A percentile compares a stretch with the other conserved stretches of the same genome.
Conservation (phyloP, 2,888 invertebrate species). For the Oligia strigilis region DNA sequence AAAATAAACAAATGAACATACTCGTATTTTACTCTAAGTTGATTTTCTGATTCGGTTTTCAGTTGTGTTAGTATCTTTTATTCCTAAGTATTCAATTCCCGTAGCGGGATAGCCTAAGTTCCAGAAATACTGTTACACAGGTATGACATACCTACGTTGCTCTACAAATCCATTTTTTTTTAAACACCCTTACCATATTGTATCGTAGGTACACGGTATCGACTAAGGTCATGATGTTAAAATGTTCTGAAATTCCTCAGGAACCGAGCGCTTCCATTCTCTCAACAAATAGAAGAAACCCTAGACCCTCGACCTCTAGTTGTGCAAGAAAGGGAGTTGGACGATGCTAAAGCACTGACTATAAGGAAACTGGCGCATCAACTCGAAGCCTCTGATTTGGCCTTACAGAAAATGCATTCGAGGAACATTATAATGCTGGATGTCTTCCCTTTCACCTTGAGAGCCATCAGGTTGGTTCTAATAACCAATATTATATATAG, state of each 20-base stretch:
- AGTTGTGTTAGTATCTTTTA: no score
- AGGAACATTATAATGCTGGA: constrained; percentile 93
- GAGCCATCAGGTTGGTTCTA: constrained; percentile 88
- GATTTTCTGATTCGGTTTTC: no score
- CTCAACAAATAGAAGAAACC: constrained; percentile 92
- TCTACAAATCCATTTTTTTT: not conserved
- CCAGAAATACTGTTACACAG: not conserved
- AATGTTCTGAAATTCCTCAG: constrained; percentile 66
- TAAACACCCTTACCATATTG: not conserved
- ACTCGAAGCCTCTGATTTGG: constrained; percentile 92
- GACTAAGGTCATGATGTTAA: not conserved
- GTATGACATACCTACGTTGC: no score
- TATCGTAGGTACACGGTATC: not conserved
- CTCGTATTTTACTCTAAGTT: no score
- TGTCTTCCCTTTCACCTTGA: constrained; percentile 91
- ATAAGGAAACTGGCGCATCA: constrained; percentile 92
- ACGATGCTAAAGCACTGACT: constrained; percentile 91
- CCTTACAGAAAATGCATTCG: constrained; percentile 91
- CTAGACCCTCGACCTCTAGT: constrained; percentile 92
- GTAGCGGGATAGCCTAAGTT: not conserved
- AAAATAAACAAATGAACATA: no score
- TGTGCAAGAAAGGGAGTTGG: constrained; percentile 91
- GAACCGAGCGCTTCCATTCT: constrained; percentile 91
- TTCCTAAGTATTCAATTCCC: no score
- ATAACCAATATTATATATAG: not conserved